phyloP scores from a whole-genome alignment of 2,888 invertebrate genomes.

The Polyploca ridens region DNA sequence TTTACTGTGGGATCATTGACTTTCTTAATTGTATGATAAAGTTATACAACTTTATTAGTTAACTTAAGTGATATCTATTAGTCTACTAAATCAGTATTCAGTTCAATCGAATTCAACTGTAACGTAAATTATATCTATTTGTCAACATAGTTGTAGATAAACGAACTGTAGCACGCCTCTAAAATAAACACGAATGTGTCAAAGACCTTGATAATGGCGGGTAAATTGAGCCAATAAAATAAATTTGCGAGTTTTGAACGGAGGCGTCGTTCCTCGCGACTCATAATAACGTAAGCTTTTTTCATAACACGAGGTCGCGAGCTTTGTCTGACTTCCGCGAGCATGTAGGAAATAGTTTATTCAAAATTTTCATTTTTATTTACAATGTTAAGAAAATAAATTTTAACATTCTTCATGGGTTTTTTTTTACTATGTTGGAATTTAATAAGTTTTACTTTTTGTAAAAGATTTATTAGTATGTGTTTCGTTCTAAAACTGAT shows the following conservation, averaged over 20 bases:
- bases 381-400: background rate
- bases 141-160: conserved; percentile 57
- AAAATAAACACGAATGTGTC: conserved; percentile 71
- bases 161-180: conserved; percentile 59
- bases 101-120: no score
- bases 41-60: background rate
- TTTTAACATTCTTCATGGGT: no score
- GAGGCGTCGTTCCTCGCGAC: conserved; percentile 34
- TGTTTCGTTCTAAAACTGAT: no score
- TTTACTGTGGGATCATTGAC: background rate
- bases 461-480: no score
- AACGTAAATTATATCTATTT: conserved; percentile 38
- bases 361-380: background rate
- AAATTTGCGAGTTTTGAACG: conserved; percentile 52
- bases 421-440: no score
- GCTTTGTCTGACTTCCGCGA: conserved; percentile 49
- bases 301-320: conserved; percentile 35
- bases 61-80: background rate
- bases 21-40: background rate
- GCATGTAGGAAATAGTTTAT: conserved; percentile 36
- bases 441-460: no score
- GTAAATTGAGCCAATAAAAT: conserved; percentile 64
- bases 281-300: conserved; percentile 8
- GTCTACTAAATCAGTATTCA: background rate
- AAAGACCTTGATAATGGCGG: conserved; percentile 78